phyloP scores from a whole-genome alignment of 1,140 invertebrate genomes.

The Lamellibrachia luymesi region DNA sequence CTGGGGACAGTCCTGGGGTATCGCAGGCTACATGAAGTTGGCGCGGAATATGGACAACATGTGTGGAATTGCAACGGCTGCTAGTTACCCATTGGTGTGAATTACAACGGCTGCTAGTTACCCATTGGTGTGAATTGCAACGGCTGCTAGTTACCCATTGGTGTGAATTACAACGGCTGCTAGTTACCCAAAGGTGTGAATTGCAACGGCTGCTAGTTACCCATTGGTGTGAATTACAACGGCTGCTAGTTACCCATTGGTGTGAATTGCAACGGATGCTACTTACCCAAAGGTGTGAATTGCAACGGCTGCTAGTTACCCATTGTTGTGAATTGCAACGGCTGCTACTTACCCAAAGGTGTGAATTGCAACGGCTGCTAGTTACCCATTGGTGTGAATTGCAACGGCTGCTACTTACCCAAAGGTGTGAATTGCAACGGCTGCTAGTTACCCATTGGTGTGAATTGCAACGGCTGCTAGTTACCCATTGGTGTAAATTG shows the following conservation, averaged over 20 bases:
- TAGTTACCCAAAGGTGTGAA: constrained; percentile 30
- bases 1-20: constrained; percentile 58
- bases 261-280: constrained; percentile 32
- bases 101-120: constrained; percentile 23
- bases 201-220: constrained; percentile 21
- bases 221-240: constrained; percentile 31
- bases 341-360: no score
- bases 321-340: constrained; percentile 30
- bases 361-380: constrained; percentile 21
- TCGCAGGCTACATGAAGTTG: constrained; percentile 61
- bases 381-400: no score
- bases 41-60: constrained; percentile 59
- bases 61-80: constrained; percentile 40
- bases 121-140: constrained; percentile 31
- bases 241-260: constrained; percentile 17
- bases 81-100: constrained; percentile 31
- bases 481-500: no score
- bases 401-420: no score
- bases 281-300: constrained; percentile 31
- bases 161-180: constrained; percentile 32
- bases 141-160: constrained; percentile 18
- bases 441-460: no score
- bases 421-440: no score
- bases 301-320: constrained; percentile 19
- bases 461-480: no score